Conservation (phyloP, 2,113 vertebrate species). For the Charina bottae region DNA sequence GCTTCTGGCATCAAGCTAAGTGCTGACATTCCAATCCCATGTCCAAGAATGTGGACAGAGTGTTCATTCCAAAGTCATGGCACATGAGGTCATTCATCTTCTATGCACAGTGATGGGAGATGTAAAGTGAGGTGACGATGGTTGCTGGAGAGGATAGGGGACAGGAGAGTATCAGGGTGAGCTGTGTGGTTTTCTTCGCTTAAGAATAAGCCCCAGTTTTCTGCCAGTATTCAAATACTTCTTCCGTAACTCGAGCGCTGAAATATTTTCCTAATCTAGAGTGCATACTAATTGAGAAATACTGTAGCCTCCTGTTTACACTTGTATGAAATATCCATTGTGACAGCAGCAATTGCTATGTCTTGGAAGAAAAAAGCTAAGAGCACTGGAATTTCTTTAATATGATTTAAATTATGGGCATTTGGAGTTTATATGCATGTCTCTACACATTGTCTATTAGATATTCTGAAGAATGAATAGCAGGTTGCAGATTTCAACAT, state of each 20-base stretch:
- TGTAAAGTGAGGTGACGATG: not conserved
- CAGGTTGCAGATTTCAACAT: not conserved
- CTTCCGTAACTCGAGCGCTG: not conserved
- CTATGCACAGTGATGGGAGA: not conserved
- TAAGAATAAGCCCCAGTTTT: not conserved
- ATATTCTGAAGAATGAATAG: not conserved
- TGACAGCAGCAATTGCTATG: not conserved
- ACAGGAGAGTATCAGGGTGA: rapidly evolving
- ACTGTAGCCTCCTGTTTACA: not conserved
- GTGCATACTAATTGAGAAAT: not conserved
- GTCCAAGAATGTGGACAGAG: slow-evolving; percentile 76
- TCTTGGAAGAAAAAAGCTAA: slow-evolving; percentile 4
- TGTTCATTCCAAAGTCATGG: slow-evolving; percentile 66
- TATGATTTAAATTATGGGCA: not conserved
- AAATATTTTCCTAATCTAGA: not conserved
- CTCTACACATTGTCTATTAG: not conserved
- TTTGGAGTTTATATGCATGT: not conserved
- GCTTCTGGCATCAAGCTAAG: slow-evolving; percentile 67
- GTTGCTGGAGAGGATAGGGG: not conserved
- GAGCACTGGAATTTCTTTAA: not conserved
- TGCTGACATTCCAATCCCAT: slow-evolving; percentile 68
- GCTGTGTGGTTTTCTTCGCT: not conserved
- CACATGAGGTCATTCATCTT: slow-evolving; percentile 55
- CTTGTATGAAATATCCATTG: not conserved
- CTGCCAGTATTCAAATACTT: not conserved